Base-by-base conservation (phyloP, 1,140 invertebrate genomes). In the Drosophila mayri region DNA sequence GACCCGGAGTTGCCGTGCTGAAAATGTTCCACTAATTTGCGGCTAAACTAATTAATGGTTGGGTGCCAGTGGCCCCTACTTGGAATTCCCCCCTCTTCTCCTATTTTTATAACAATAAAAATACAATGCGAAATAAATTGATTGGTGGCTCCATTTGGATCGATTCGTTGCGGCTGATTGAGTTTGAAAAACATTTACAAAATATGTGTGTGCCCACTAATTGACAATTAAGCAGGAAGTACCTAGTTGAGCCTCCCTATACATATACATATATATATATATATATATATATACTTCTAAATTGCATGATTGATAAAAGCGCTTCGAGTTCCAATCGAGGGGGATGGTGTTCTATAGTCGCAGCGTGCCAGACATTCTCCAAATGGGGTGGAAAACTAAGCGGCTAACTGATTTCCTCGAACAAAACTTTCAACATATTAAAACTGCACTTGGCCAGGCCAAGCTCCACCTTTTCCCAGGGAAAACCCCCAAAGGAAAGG, bases 371-470 rank as follows among this genome's bases (percentile, higher is more conserved):
- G 68, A 76, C 76, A 84, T 80, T 61, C 54, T 35, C 44, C 30
- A 38, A 32, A 41, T 54, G 32, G 44, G 65, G 41, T 62, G 40
- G 55, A 57, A 57, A 62, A 76, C 77, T 88, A 90, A 84, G 85
- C 85, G 78, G 86, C 86, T 88, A 88, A 88, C 85, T 88, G 85
- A 88, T 88, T 90, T 88, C 87, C 67, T 83, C 67, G 59, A 71
- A 80, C 63, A 81, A 88, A 88, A 88, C 64, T 88, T 88, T 85
- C 67, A 90, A 88, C 85, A 90, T 88, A 88, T 88, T 90, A 90
- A 88, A 88, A 88, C 77, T 88, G 85, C 85, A 88, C 85, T 88
- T 88, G 85, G 85, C 81, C 80, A 57, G 71, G 63, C 32, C 52
- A 40, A 12, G 2, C 35, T 4, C 25, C 4, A 9, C 46, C 46